Evolutionary conservation across 2,888 invertebrate genomes (phyloP), one percentile per base, ranked within the genome.

Genomic region (Artemia sp.): DNA sequence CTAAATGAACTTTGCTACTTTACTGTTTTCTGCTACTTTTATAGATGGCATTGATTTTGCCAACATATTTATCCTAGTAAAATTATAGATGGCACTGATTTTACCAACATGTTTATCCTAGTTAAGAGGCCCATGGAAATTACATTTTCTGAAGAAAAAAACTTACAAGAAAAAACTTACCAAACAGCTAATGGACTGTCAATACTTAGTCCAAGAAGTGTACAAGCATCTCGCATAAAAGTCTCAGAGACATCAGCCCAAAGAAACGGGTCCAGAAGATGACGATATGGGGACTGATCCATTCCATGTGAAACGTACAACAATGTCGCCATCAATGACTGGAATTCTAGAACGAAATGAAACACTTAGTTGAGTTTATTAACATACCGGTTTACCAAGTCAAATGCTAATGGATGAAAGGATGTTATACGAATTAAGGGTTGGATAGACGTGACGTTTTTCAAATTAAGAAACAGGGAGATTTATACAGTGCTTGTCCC

Each of bases 191-290:
- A 83, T 51, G 95, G 92, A 75, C 90, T 91, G 76, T 90, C 89
- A 68, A 89, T 87, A 75, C 89, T 93, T 74, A 96, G 84, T 0
- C 93, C 92, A 73, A 95, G 83, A 70, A 95, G 82, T 71, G 88
- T 84, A 79, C 96, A 96, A 14, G 96, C 92, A 80, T 96, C 96
- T 75, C 88, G 85, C 51, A 91, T 86, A 79, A 96, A 97, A 73
- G 90, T 84, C 77, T 95, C 95, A 73, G 88, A 87, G 19, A 90
- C 88, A 76, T 92, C 92, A 76, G 85, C 79, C 90, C 91, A 92
- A 76, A 88, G 83, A 71, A 86, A 85, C 12, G 86, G 83, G 74
- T 88, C 86, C 51, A 89, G 80, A 70, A 90, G 82, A 76, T 85
- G 84, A 74, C 85, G 83, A 76, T 92, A 92, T 0, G 91, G 91